Evolutionary conservation across 1,140 invertebrate species (phyloP).

Genomic region (Trinorchestia longiramus): DNA sequence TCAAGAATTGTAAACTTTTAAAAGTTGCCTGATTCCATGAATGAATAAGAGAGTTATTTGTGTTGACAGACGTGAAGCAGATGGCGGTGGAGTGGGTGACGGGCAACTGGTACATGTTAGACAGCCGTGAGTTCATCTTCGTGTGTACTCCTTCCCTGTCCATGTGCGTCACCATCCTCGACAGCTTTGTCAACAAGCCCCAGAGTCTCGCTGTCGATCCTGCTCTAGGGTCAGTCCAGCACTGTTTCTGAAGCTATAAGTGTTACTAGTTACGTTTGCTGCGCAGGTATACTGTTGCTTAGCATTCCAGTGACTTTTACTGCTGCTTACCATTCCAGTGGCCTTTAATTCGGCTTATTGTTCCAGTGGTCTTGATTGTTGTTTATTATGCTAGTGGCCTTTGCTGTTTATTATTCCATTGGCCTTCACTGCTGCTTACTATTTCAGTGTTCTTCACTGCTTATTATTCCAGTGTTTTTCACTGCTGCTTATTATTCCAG

Average conservation of each 20-base stretch:
- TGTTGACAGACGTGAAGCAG: constrained; percentile 76
- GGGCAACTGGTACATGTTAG: constrained; percentile 87
- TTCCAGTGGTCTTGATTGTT: too few species aligned
- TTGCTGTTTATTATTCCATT: neutral
- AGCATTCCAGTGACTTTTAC: neutral
- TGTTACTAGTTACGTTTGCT: too few species aligned
- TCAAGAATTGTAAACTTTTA: too few species aligned
- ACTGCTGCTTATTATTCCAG: neutral
- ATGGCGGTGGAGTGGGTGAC: constrained; percentile 88
- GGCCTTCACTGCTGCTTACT: neutral
- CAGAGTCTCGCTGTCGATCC: constrained; percentile 86
- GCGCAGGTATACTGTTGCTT: neutral
- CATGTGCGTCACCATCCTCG: constrained; percentile 79
- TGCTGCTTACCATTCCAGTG: neutral
- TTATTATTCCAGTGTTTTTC: too few species aligned
- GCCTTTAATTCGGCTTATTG: too few species aligned
- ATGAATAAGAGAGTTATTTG: neutral
- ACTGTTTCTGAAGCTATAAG: neutral
- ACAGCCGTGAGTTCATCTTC: constrained; percentile 81
- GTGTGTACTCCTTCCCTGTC: constrained; percentile 77
- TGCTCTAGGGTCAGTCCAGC: constrained; percentile 75
- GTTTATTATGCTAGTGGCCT: neutral
- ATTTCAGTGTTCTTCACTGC: too few species aligned
- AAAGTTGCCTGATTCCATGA: neutral
- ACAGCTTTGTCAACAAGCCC: constrained; percentile 79